Base-by-base conservation (phyloP, 2,797 vertebrate genomes). In the Nothura maculosa region DNA sequence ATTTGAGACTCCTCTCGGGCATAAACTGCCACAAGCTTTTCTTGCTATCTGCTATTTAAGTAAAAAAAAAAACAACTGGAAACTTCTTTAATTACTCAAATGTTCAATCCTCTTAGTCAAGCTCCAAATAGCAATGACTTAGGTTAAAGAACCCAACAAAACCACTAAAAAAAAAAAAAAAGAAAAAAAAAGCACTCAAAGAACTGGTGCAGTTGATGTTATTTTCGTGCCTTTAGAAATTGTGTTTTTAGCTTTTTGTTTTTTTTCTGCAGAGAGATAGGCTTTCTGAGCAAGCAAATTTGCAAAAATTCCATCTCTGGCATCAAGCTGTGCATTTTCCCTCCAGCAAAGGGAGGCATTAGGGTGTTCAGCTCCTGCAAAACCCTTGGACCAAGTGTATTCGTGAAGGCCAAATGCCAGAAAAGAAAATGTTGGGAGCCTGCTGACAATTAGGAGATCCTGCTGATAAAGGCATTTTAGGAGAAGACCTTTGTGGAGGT, bases 121-220 rank as follows among this genome's bases (percentile, higher is more conserved):
- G 34, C 7, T 70, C 9, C 4, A 34, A 55, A 42, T 47, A 18
- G 24, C 2, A 13, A 22, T 8, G 27, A 5, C 6, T 28, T 36
- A 32, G 48, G 54, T 40, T 60, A 12, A 79, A 63, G 52, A 73
- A 32, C 14, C 60, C 38, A 36, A 19, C 12, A 21, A 32, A 73
- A 5, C 55, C 5, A 12, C 52, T 21, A 36, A 9, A 30, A 27
- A 22, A 32, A 40, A 28, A 48, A 12, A 45, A 45, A 45, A 43
- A 40, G 14, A 40, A 40, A 40, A 38, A 38, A 38, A 38, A 38
- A 47, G 22, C 21, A 38, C 38, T 12, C 38, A 40, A 40, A 12
- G 38, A 40, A 7, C 2, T 19, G 36, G 1, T 0, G 1, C 3
- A 10, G n/a, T 11, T 21, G 3, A 9, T n/a, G 25, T 7, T 72